A percentile compares a stretch with the other conserved stretches of the same genome.
Evolutionary conservation across 2,888 invertebrate species (phyloP).

Genomic region (Alloscopus bannaensis): DNA sequence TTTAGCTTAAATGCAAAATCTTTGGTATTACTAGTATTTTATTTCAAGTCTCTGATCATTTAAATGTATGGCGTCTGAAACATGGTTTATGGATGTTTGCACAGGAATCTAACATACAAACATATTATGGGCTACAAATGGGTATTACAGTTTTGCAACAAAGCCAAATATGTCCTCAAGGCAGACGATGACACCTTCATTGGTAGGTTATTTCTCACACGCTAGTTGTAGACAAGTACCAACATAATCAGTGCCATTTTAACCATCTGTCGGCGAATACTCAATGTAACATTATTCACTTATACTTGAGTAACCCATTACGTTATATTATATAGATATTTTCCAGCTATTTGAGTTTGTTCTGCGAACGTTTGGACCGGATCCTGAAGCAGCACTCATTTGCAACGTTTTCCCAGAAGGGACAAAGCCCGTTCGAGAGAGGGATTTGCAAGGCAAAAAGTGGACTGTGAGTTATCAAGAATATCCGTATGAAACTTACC

Average conservation of each 20-base stretch:
- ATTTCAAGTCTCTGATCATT: no score
- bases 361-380: slow-evolving; percentile 66
- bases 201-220: no score
- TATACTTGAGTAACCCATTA: no score
- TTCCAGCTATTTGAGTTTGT: slow-evolving; percentile 71
- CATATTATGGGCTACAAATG: slow-evolving; percentile 73
- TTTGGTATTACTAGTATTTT: no score
- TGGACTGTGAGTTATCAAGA: slow-evolving; percentile 73
- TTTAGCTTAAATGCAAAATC: no score
- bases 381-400: slow-evolving; percentile 67
- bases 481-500: slow-evolving; percentile 73
- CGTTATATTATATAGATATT: no score
- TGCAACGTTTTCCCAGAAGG: slow-evolving; percentile 73
- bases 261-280: no score
- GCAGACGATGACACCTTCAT: slow-evolving; percentile 74
- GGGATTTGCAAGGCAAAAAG: slow-evolving; percentile 64
- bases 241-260: no score
- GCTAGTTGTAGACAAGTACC: no score
- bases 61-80: no score
- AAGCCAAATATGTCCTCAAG: slow-evolving; percentile 72
- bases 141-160: slow-evolving; percentile 69
- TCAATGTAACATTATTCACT: no score
- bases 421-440: slow-evolving; percentile 62
- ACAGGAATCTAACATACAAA: slow-evolving; percentile 73
- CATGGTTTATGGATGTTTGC: no score